A percentile compares a stretch with the other conserved stretches of the same genome.
phyloP scores from a whole-genome alignment of 2,797 vertebrate species.

The Clarias platycephalus region DNA sequence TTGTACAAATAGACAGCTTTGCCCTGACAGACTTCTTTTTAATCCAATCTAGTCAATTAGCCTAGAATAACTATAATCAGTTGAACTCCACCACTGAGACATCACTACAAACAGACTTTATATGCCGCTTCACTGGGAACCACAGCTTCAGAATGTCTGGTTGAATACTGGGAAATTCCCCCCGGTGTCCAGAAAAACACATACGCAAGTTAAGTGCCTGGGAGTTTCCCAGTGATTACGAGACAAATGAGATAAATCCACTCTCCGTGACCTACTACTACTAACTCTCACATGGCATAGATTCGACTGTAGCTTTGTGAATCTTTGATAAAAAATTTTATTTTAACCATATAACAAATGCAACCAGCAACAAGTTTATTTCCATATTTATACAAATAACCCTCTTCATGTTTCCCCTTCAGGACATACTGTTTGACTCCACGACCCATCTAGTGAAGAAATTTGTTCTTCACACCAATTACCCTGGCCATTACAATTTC shows the following conservation, averaged over 20 bases:
- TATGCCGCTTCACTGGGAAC: neutral
- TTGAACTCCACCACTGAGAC: neutral
- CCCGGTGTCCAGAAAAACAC: neutral
- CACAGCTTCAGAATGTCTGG: neutral
- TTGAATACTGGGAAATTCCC: neutral
- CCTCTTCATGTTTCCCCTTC: neutral
- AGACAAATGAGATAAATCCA: neutral
- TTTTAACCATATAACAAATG: neutral
- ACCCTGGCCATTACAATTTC: slow-evolving; percentile 98
- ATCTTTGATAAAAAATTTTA: neutral
- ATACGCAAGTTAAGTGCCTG: neutral
- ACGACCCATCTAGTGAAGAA: slow-evolving; percentile 97
- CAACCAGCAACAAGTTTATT: neutral
- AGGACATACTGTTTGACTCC: slow-evolving; percentile 98
- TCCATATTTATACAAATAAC: slow-evolving; percentile 3
- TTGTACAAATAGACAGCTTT: neutral
- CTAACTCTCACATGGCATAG: neutral
- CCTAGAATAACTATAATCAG: neutral
- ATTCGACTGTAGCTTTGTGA: neutral
- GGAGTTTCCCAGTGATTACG: neutral
- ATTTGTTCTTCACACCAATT: slow-evolving; percentile 98
- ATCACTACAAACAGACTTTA: neutral
- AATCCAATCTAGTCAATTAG: neutral
- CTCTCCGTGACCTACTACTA: neutral
- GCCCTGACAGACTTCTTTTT: no score